Conservation (phyloP, 2,888 invertebrate species). For the Philopedon plagiatum region DNA sequence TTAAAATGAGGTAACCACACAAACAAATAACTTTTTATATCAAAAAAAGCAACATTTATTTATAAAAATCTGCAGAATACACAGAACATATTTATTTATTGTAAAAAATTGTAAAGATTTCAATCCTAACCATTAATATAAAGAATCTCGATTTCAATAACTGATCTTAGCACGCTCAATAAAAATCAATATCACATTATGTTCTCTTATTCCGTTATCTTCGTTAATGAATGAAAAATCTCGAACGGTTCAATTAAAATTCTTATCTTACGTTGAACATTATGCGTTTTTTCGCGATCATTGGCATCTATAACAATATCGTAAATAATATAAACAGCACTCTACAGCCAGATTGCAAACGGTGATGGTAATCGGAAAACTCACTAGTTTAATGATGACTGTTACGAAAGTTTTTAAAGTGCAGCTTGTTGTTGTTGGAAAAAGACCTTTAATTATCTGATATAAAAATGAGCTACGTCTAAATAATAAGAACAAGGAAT, state of each 20-base stretch:
- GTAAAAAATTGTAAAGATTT: constrained; percentile 19
- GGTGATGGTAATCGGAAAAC: constrained; percentile 24
- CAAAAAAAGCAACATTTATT: no score
- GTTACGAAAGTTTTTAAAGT: no score
- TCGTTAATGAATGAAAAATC: constrained; percentile 42
- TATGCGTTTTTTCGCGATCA: constrained; percentile 39
- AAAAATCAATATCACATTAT: constrained; percentile 31
- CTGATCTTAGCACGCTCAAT: constrained; percentile 26
- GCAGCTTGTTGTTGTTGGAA: no score
- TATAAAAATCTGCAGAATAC: no score
- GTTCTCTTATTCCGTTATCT: constrained; percentile 28
- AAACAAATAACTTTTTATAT: no score
- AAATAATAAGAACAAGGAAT: no score
- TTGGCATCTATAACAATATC: constrained; percentile 46
- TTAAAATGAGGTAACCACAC: no score
- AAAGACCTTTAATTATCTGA: no score
- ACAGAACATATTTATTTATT: background rate
- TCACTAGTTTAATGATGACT: no score
- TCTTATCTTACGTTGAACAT: constrained; percentile 33
- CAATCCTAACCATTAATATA: constrained; percentile 3
- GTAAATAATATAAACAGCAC: constrained; percentile 49
- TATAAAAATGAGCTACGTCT: no score
- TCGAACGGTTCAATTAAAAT: constrained; percentile 40
- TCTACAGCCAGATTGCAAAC: constrained; percentile 48
- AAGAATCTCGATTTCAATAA: constrained; percentile 20